Conservation (phyloP, 2,113 vertebrate genomes). For the Platysteira castanea region DNA sequence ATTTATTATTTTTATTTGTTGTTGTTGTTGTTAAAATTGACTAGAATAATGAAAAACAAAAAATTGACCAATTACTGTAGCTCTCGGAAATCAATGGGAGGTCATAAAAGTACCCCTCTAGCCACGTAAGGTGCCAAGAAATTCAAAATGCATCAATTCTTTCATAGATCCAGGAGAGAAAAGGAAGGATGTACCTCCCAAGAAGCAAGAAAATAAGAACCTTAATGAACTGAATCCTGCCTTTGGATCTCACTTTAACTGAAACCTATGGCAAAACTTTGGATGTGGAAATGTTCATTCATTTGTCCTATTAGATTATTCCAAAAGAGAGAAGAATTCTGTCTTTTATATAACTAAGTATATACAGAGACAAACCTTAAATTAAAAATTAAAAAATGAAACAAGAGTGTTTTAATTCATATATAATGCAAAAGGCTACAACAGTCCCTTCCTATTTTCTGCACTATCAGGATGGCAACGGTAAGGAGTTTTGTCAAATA, state of each 20-base stretch:
- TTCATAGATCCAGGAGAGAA: not conserved
- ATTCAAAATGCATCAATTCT: not conserved
- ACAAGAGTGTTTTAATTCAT: not conserved
- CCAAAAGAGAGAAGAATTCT: not conserved
- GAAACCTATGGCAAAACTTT: not conserved
- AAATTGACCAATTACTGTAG: not conserved
- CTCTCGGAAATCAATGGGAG: not conserved
- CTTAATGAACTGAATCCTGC: not conserved
- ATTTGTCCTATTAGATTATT: not conserved
- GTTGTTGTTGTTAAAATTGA: not conserved
- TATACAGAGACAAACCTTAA: not conserved
- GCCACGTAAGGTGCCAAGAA: not conserved
- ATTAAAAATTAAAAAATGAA: not conserved
- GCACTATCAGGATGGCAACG: not conserved
- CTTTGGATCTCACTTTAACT: not conserved
- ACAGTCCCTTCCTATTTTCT: not conserved
- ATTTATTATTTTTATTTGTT: not conserved
- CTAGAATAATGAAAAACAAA: not conserved
- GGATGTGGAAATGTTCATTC: not conserved
- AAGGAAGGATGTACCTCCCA: not conserved
- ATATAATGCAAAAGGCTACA: not conserved
- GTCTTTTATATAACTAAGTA: not conserved
- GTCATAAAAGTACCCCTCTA: not conserved
- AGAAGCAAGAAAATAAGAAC: not conserved
- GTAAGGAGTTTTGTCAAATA: not conserved